phyloP scores from a whole-genome alignment of 1,140 invertebrate genomes.

The Drosophila navojoa region DNA sequence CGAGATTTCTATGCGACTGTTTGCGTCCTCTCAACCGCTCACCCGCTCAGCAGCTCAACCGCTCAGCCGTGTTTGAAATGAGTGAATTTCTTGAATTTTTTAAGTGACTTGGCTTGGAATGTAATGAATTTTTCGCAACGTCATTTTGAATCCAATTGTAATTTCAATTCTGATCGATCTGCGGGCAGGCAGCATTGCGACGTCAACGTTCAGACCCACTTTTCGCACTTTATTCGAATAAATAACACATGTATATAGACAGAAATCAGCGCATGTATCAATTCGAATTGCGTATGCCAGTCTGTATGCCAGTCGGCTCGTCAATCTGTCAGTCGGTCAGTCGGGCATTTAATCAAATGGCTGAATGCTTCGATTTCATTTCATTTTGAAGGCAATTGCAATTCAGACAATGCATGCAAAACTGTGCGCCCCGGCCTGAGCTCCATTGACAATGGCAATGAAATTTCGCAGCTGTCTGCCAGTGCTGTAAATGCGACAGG shows the following conservation, averaged over 20 bases:
- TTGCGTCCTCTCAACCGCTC: background rate
- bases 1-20: constrained; percentile 34
- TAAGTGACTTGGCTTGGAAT: constrained; percentile 60
- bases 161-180: constrained; percentile 55
- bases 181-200: constrained; percentile 30
- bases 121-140: constrained; percentile 70
- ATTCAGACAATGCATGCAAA: constrained; percentile 58
- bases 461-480: constrained; percentile 21
- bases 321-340: constrained; percentile 39
- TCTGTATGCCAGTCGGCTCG: constrained; percentile 13
- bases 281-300: constrained; percentile 50
- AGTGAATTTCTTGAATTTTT: constrained; percentile 64
- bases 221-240: constrained; percentile 67
- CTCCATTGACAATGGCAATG: constrained; percentile 58
- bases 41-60: too few species aligned
- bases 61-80: constrained; percentile 17
- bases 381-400: constrained; percentile 60
- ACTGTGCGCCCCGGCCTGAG: constrained; percentile 36
- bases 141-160: constrained; percentile 34
- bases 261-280: constrained; percentile 58
- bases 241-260: constrained; percentile 39
- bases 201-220: constrained; percentile 23
- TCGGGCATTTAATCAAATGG: constrained; percentile 58
- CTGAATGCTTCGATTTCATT: constrained; percentile 64
- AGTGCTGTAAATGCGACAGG: constrained; percentile 31